Base-by-base conservation (phyloP, 2,113 vertebrate genomes). In the Alligator mississippiensis region DNA sequence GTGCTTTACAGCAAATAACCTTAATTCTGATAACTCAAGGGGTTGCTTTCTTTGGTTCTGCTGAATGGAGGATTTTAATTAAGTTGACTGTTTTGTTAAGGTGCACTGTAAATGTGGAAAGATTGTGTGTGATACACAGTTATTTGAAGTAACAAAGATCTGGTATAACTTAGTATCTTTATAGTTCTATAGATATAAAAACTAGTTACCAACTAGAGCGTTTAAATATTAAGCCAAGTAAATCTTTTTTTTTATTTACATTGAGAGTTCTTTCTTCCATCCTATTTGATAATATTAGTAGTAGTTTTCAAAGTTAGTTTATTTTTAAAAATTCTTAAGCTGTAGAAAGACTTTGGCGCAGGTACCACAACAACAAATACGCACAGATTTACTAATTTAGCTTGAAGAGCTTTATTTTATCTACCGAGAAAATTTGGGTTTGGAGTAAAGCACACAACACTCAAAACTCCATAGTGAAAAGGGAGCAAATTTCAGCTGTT, bases 111-210 rank as follows among this genome's bases (percentile, higher is more conserved):
- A 59, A 12, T 3, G 3, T 60, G 2, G 14, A 19, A 47, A 11
- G 27, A 47, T 54, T 66, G 15, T 75, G 78, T 2, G 1, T 34
- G n/a, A 9, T 22, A 3, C 8, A 0, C 21, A 2, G 47, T 13
- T n/a, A 5, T 66, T 14, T 34, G 75, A 28, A 82, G 77, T 64
- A 62, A 3, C 79, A 5, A 57, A 77, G 55, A 72, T 72, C 30
- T 6, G 68, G 38, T 79, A 86, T 28, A 66, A 11, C 15, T 62
- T 14, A 24, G 1, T 70, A 5, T 25, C 30, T 68, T 60, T 13
- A 0, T 5, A 59, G 75, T 16, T 54, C 47, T 76, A 25, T 27
- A 55, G 15, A 14, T 75, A 54, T 8, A 38, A 54, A 34, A 24
- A 78, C 3, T 24, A 13, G 5, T 27, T 82, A 58, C 11, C 30